phyloP scores from a whole-genome alignment of 2,113 vertebrate species.

The Casuarius casuarius region DNA sequence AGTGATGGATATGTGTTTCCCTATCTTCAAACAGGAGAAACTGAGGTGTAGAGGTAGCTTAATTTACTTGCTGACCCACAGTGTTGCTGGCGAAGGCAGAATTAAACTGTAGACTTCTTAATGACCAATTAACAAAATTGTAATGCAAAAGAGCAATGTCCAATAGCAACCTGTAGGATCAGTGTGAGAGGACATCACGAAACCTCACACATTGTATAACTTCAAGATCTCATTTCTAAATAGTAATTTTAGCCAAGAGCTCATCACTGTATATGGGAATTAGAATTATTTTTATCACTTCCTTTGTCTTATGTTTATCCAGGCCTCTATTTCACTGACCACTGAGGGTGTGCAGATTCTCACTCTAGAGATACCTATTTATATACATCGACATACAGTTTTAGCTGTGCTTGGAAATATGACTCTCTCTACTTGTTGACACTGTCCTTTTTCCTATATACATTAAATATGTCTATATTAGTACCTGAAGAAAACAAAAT shows the following conservation, averaged over 20 bases:
- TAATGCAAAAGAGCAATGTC: neutral
- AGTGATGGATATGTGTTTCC: constrained; percentile 53
- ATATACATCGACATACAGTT: neutral
- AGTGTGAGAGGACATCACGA: neutral
- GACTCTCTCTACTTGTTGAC: neutral
- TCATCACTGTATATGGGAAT: neutral
- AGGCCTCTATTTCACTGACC: neutral
- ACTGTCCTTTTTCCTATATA: constrained; percentile 21
- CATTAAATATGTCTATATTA: constrained; percentile 53
- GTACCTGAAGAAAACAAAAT: constrained; percentile 52
- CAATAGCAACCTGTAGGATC: neutral
- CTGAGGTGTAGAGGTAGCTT: constrained; percentile 46
- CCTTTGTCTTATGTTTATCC: neutral
- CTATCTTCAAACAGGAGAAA: constrained; percentile 38
- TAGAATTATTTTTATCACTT: constrained; percentile 20
- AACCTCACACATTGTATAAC: neutral
- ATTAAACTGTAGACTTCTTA: constrained; percentile 35
- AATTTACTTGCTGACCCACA: constrained; percentile 50
- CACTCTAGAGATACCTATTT: constrained; percentile 38
- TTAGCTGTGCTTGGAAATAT: neutral
- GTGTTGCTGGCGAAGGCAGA: constrained; percentile 12
- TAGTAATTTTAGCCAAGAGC: neutral
- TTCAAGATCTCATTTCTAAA: neutral
- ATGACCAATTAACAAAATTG: constrained; percentile 58
- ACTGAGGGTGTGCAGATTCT: neutral